These are phyloP conservation scores for Hipparchia semele DNA, from an alignment of 2,888 invertebrate species.

Conservation along the genomic window DNA sequence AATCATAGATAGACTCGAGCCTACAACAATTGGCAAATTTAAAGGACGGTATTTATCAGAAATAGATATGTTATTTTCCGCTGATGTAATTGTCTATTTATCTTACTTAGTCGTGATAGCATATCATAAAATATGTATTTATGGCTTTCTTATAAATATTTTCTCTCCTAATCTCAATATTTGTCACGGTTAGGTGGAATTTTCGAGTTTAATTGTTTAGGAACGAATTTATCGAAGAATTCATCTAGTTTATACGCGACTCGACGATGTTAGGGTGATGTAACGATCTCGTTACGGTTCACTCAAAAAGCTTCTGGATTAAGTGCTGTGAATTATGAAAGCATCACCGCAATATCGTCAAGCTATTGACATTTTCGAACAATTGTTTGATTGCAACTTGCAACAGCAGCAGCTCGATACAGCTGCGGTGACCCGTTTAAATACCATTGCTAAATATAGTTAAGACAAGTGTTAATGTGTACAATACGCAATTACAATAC, in stretches of 20 bases:
- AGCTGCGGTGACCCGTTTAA: constrained; percentile 23
- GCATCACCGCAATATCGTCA: constrained; percentile 17
- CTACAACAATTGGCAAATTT: neutral
- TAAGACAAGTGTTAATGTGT: constrained; percentile 32
- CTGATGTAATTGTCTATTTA: constrained; percentile 8
- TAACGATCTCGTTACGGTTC: constrained; percentile 18
- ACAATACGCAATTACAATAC: constrained; percentile 30
- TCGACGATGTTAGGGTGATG: constrained; percentile 7
- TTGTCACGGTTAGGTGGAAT: constrained; percentile 4
- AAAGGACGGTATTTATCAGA: neutral
- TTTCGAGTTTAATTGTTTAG: neutral
- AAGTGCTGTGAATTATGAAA: constrained; percentile 17
- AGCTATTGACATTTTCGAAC: constrained; percentile 23
- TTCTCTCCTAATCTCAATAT: neutral
- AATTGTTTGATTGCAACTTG: constrained; percentile 8
- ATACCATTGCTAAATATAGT: constrained; percentile 26
- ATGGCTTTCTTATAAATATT: neutral
- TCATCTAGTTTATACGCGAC: constrained; percentile 3
- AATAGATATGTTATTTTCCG: neutral
- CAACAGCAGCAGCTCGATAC: constrained; percentile 5
- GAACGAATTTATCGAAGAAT: constrained; percentile 21
- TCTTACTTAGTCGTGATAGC: neutral
- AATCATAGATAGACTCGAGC: neutral
- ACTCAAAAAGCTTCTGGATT: constrained; percentile 24
- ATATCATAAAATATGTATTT: neutral